phyloP scores from a whole-genome alignment of 2,888 invertebrate species.

The Tenthredo amoena region DNA sequence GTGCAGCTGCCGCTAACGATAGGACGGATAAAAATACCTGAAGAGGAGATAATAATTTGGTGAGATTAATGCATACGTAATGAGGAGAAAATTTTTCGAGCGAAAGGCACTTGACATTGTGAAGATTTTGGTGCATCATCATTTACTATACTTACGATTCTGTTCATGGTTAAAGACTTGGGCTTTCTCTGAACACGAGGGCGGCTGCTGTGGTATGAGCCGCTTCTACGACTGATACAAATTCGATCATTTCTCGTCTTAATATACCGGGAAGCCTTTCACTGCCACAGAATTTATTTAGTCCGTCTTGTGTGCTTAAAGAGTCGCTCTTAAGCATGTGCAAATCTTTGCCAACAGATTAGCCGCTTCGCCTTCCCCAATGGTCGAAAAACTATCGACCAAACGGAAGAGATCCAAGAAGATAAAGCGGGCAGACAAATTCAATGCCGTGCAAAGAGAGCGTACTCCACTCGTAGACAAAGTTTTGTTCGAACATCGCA shows the following conservation, averaged over 20 bases:
- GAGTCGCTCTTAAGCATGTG: conserved; percentile 36
- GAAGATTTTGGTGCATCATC: not conserved
- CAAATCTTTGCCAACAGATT: conserved; percentile 60
- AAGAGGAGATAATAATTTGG: conserved; percentile 26
- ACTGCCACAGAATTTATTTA: conserved; percentile 70
- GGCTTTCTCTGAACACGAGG: conserved; percentile 57
- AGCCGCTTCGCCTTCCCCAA: conserved; percentile 39
- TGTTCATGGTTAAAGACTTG: conserved; percentile 64
- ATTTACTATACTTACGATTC: conserved; percentile 69
- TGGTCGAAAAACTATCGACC: conserved; percentile 46
- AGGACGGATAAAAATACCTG: conserved; percentile 68
- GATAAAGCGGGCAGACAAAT: conserved; percentile 20
- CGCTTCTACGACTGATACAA: conserved; percentile 74
- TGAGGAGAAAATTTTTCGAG: not conserved
- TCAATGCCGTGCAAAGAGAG: conserved; percentile 34
- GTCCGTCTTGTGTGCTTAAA: conserved; percentile 60
- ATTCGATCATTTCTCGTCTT: conserved; percentile 73
- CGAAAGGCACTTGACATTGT: not conserved
- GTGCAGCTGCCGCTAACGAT: conserved; percentile 63
- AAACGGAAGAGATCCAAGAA: not conserved
- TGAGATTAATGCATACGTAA: not conserved
- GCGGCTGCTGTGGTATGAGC: conserved; percentile 63
- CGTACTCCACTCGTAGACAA: not conserved
- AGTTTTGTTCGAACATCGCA: conserved; percentile 8
- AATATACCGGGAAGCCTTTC: conserved; percentile 76